Evolutionary conservation across 2,113 vertebrate genomes (phyloP).

Genomic region (Scytalopus superciliaris): DNA sequence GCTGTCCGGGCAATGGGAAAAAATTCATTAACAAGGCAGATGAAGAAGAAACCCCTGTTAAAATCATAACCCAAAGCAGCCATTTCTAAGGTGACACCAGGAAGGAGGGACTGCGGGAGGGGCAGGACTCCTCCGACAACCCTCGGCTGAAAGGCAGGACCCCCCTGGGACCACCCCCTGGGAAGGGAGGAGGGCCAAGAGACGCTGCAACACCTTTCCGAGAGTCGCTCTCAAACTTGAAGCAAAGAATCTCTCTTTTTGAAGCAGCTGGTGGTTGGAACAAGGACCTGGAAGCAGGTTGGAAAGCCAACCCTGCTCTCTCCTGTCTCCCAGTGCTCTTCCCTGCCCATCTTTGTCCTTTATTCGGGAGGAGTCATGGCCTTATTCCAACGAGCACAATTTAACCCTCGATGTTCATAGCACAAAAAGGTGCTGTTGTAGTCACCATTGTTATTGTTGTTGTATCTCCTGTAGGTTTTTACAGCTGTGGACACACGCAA

Average conservation of each 20-base stretch:
- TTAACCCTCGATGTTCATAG: slow-evolving; percentile 29
- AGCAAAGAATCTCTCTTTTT: slow-evolving; percentile 29
- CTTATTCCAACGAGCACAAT: slow-evolving; percentile 61
- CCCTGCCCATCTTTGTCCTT: neutral
- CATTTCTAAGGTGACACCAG: neutral
- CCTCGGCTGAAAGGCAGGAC: neutral
- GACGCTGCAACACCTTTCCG: neutral
- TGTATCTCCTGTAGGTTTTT: slow-evolving; percentile 58
- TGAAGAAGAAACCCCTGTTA: slow-evolving; percentile 32
- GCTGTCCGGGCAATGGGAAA: slow-evolving; percentile 18
- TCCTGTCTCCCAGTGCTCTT: neutral
- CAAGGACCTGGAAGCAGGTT: slow-evolving; percentile 40
- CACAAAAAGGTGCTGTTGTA: slow-evolving; percentile 40
- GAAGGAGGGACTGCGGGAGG: slow-evolving; percentile 34
- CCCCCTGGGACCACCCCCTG: neutral
- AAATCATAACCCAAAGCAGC: slow-evolving; percentile 21
- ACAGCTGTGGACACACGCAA: slow-evolving; percentile 10
- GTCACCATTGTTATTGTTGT: slow-evolving; percentile 17
- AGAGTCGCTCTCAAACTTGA: neutral
- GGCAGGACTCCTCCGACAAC: slow-evolving; percentile 40
- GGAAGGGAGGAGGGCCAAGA: slow-evolving; percentile 17
- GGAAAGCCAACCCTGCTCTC: neutral
- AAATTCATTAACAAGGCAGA: slow-evolving; percentile 5
- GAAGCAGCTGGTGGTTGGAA: slow-evolving; percentile 37
- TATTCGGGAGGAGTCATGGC: slow-evolving; percentile 32